Evolutionary conservation across 2,888 invertebrate genomes (phyloP), one percentile per base, ranked within the genome.

Genomic region (Mythimna vitellina): DNA sequence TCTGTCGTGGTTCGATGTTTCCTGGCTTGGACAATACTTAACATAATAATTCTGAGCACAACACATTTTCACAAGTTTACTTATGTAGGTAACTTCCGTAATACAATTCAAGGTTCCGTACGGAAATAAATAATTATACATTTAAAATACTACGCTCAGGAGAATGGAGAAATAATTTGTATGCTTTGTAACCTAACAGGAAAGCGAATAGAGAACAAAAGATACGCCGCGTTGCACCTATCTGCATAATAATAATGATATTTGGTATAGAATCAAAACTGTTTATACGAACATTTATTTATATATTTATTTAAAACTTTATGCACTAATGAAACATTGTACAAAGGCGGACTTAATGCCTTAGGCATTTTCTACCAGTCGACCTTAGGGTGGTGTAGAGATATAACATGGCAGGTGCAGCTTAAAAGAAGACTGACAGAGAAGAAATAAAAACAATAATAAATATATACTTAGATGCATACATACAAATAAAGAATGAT

Each of bases 101-200:
- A 32, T 63, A 38, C 46, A 61, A 58, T 70, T 62, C 57, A 70
- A 61, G 78, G 73, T 78, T 81, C 69, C 81, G 67, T 73, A 66
- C 81, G 73, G 78, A 78, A 81, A 78, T 60, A 70, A 80, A 80
- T 81, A 74, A 78, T 73, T 81, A 78, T 80, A 35, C 80, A 80
- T 78, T 80, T 80, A 78, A 80, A 80, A 80, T 81, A 81, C n/a
- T 61, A 56, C 25, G n/a, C 58, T 53, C 42, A 38, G 69, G 69
- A 70, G 73, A 73, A 81, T 63, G 38, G 64, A 38, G 78, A 70
- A 73, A 81, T 80, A 69, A 81, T 73, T 73, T 65, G 73, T 81
- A 62, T 64, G 69, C 61, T 70, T 68, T 81, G 65, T 65, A 17
- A 66, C 64, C 35, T 56, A 53, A 7, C 64, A 54, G 81, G 81